Conservation (phyloP, 2,888 invertebrate genomes). For the Orchestes rusci region DNA sequence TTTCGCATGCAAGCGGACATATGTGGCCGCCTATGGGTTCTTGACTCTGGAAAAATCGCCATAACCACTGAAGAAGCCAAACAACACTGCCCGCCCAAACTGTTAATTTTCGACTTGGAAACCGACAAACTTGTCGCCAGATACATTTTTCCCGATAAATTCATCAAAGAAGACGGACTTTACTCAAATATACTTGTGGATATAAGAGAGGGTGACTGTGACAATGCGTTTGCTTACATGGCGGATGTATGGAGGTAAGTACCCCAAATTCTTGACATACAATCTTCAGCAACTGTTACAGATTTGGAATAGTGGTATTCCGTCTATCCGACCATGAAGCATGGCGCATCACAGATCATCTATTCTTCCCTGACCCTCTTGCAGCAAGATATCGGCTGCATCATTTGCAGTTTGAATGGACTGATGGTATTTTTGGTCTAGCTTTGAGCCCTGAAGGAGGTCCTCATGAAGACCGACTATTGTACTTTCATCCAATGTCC, state of each 20-base stretch:
- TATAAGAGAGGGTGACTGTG: constrained; percentile 45
- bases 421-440: constrained; percentile 72
- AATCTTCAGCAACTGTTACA: too few species aligned
- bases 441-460: constrained; percentile 54
- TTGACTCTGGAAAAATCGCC: constrained; percentile 73
- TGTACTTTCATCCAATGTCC: constrained; percentile 78
- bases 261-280: neutral
- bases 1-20: constrained; percentile 67
- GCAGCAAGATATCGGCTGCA: constrained; percentile 68
- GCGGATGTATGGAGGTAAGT: constrained; percentile 59
- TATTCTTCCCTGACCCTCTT: constrained; percentile 65
- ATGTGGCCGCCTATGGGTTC: constrained; percentile 71
- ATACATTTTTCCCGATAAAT: constrained; percentile 58
- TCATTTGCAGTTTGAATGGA: constrained; percentile 72
- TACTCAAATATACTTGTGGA: constrained; percentile 58
- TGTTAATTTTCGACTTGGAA: constrained; percentile 63
- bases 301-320: constrained; percentile 40
- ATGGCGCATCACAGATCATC: constrained; percentile 63
- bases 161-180: constrained; percentile 59
- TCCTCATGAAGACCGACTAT: constrained; percentile 50
- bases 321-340: constrained; percentile 52
- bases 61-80: constrained; percentile 56
- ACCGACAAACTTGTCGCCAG: constrained; percentile 51
- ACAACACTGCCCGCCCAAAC: constrained; percentile 66
- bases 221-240: constrained; percentile 57